These are phyloP conservation scores for Holcopasites calliopsidis DNA, from an alignment of 1,140 invertebrate genomes.

Conservation along the genomic window DNA sequence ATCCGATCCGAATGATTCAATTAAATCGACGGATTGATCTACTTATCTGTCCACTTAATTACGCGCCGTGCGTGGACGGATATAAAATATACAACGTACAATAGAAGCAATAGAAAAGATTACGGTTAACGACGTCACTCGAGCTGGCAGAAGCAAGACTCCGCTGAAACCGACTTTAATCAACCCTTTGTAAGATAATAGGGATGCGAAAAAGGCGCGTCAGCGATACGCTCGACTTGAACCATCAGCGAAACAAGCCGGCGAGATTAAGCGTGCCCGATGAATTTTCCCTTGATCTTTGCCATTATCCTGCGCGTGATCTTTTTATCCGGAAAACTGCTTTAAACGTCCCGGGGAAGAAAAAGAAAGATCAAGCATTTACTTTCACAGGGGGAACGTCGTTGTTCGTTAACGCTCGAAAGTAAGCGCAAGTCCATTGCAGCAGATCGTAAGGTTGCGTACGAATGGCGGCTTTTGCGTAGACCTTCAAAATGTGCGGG, in stretches of 20 bases:
- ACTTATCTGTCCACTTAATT: conserved; percentile 33
- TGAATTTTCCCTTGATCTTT: neutral
- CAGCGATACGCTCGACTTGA: neutral
- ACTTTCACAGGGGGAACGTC: conserved; percentile 86
- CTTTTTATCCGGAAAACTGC: neutral
- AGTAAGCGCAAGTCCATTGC: conserved; percentile 91
- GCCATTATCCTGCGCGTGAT: neutral
- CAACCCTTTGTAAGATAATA: conserved; percentile 41
- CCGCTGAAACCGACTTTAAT: conserved; percentile 32
- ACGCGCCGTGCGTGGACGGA: neutral
- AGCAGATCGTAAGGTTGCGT: conserved; percentile 93
- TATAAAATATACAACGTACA: conserved; percentile 7
- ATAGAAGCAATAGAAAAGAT: conserved; percentile 24
- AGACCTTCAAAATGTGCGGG: conserved; percentile 90
- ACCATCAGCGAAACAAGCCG: neutral
- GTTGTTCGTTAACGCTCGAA: conserved; percentile 84
- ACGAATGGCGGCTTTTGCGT: conserved; percentile 93
- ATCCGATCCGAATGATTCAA: conserved; percentile 24
- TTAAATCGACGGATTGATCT: conserved; percentile 2
- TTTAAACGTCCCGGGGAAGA: neutral
- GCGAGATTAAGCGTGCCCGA: neutral
- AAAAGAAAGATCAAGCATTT: conserved; percentile 7
- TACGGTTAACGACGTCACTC: conserved; percentile 31
- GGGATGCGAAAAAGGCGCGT: conserved; percentile 12
- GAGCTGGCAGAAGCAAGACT: conserved; percentile 5